Conservation (phyloP, 2,113 vertebrate genomes). For the Lampris incognitus region DNA sequence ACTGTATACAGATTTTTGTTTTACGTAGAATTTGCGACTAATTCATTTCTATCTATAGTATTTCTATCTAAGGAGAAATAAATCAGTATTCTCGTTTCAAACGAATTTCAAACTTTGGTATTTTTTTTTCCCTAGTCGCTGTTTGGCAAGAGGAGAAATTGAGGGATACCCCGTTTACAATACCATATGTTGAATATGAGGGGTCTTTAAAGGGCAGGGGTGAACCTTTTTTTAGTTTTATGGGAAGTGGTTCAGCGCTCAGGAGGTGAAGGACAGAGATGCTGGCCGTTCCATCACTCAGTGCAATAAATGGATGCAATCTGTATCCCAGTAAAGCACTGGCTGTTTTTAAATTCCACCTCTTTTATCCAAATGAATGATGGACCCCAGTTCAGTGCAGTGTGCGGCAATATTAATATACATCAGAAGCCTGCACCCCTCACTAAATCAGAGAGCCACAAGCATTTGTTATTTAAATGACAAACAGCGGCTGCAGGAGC, state of each 20-base stretch:
- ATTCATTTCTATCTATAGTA: too few species aligned
- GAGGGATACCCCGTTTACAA: constrained; percentile 50
- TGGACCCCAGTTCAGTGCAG: constrained; percentile 79
- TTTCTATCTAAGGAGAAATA: too few species aligned
- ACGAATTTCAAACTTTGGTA: too few species aligned
- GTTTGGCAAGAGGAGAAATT: constrained; percentile 10
- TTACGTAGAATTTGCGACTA: too few species aligned
- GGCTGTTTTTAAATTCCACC: constrained; percentile 87
- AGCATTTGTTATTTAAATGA: constrained; percentile 88
- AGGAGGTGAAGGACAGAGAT: constrained; percentile 84
- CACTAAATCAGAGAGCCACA: constrained; percentile 84
- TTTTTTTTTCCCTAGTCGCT: too few species aligned
- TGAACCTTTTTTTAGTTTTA: constrained; percentile 79
- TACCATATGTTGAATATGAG: constrained; percentile 55
- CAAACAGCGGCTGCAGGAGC: constrained; percentile 74
- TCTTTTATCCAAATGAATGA: constrained; percentile 88
- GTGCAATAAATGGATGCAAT: constrained; percentile 87
- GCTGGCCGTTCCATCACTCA: constrained; percentile 83
- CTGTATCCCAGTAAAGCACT: constrained; percentile 85
- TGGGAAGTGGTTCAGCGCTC: constrained; percentile 73
- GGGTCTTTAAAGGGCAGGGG: constrained; percentile 72
- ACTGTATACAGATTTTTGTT: too few species aligned
- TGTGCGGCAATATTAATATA: constrained; percentile 85
- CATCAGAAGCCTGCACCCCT: constrained; percentile 81
- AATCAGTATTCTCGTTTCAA: too few species aligned